These are phyloP conservation scores for Ptilonorhynchus violaceus DNA, from an alignment of 2,113 vertebrate species.

Conservation along the genomic window DNA sequence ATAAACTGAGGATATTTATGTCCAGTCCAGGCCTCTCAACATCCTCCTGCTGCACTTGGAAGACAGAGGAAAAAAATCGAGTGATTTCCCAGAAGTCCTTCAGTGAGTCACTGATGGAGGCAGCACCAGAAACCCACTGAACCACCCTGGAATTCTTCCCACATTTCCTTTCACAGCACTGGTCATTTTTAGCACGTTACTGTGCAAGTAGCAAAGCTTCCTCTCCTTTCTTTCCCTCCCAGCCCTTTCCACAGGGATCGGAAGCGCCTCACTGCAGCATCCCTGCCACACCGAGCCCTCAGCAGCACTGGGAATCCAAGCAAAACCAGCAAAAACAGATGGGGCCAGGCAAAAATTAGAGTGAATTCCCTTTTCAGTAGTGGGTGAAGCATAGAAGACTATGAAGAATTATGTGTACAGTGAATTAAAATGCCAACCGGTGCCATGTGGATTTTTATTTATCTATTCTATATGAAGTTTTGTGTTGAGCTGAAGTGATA, in stretches of 20 bases:
- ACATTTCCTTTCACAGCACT: neutral
- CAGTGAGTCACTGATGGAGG: neutral
- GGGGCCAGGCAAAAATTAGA: neutral
- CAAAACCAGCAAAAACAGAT: neutral
- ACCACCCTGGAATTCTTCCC: neutral
- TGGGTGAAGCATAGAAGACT: neutral
- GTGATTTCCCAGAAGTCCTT: neutral
- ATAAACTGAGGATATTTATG: accelerated
- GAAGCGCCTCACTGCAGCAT: neutral
- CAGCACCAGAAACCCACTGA: neutral
- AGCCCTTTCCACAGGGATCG: neutral
- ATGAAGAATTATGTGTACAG: accelerated
- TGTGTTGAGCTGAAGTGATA: neutral
- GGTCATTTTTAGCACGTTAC: neutral
- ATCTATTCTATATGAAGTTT: neutral
- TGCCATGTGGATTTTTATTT: neutral
- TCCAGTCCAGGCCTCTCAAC: neutral
- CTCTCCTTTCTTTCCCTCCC: neutral
- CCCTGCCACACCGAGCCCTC: neutral
- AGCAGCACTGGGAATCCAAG: neutral
- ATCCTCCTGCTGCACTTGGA: neutral
- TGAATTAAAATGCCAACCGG: neutral
- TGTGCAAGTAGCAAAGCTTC: neutral
- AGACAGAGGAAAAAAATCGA: neutral
- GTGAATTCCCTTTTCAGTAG: neutral